Conservation (phyloP, 1,140 invertebrate species). For the Batillaria attramentaria region DNA sequence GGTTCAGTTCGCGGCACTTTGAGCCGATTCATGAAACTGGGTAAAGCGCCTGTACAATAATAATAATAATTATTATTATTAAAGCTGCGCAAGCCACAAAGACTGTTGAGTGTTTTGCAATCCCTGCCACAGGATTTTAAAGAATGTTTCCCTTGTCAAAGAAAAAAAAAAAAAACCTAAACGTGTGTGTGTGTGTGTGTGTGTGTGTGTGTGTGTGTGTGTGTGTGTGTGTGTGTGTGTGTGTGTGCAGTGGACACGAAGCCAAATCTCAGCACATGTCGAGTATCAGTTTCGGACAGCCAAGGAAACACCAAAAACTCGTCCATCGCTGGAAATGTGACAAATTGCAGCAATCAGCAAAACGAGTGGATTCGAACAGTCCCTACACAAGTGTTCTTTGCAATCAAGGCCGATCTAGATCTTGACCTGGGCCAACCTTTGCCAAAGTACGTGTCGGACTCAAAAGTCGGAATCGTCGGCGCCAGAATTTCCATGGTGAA, state of each 20-base stretch:
- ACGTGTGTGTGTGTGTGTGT: too few relatives aligned
- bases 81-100: too few relatives aligned
- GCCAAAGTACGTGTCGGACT: slow-evolving; percentile 1
- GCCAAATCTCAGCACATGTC: slow-evolving; percentile 15
- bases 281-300: slow-evolving; percentile 12
- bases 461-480: slow-evolving; percentile 14
- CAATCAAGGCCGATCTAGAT: slow-evolving; percentile 4
- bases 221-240: too few relatives aligned
- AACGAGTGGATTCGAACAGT: not conserved
- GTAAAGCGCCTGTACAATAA: too few relatives aligned
- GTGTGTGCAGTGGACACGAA: not conserved
- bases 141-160: too few relatives aligned
- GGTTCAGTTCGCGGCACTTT: too few relatives aligned
- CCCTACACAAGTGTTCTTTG: slow-evolving; percentile 7
- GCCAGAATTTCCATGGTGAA: slow-evolving; percentile 6
- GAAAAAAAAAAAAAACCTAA: too few relatives aligned
- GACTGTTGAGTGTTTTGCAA: too few relatives aligned
- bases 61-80: too few relatives aligned
- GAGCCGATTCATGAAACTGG: too few relatives aligned
- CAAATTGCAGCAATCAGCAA: slow-evolving; percentile 4
- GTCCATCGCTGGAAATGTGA: not conserved
- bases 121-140: too few relatives aligned
- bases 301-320: not conserved
- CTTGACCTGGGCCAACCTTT: not conserved
- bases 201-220: too few relatives aligned